Percentiles rank a stretch among this genome's conserved stretches.
Conservation (phyloP, 1,140 invertebrate genomes). For the Temnothorax curvispinosus region DNA sequence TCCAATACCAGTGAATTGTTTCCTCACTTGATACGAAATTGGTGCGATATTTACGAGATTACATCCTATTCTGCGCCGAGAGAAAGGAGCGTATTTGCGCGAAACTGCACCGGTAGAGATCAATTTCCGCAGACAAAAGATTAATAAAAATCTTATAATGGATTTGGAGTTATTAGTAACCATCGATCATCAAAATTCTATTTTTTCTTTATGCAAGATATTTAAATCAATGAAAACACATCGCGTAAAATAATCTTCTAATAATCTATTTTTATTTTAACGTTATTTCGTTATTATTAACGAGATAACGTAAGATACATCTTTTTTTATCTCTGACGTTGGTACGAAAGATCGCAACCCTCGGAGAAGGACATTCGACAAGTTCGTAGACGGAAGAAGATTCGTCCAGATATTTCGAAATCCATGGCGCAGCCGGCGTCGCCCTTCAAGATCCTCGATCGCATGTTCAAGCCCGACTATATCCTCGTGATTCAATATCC, state of each 20-base stretch:
- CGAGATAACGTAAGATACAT: neutral
- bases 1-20: conserved; percentile 43
- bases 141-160: neutral
- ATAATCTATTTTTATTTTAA: neutral
- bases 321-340: conserved; percentile 12
- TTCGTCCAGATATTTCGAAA: conserved; percentile 84
- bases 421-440: conserved; percentile 86
- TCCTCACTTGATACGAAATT: conserved; percentile 35
- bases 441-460: conserved; percentile 86
- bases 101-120: neutral
- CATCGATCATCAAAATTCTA: neutral
- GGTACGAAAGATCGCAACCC: conserved; percentile 18
- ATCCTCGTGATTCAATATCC: conserved; percentile 76
- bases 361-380: conserved; percentile 73
- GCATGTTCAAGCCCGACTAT: conserved; percentile 87
- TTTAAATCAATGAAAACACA: neutral
- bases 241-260: neutral
- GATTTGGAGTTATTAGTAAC: neutral
- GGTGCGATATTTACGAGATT: conserved; percentile 44
- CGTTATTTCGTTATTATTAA: neutral
- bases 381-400: conserved; percentile 23
- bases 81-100: neutral
- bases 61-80: neutral
- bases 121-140: neutral
- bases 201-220: neutral